Evolutionary conservation across 2,113 vertebrate genomes (phyloP), one percentile per base, ranked within the genome.

Genomic region (Phylloscopus whistleri): DNA sequence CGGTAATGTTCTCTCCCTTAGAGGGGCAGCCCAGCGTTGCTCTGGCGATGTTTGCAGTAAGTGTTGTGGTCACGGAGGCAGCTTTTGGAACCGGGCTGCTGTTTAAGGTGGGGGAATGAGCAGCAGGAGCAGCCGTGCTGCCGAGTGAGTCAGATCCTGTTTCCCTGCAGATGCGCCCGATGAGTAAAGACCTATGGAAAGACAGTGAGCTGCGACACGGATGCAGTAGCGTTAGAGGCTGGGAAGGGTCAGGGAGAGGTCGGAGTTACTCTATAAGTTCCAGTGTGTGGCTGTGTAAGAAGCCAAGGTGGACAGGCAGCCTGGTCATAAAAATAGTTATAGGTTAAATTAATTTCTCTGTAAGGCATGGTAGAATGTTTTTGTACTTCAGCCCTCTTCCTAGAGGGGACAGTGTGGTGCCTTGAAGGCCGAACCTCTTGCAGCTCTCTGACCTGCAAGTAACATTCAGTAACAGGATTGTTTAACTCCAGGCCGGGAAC

Each of bases 351-450:
- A 66, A 69, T 74, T 82, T 86, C 18, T 86, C 48, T 41, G 48
- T 26, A 37, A 88, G 37, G 68, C 31, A 91, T 4, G 46, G 44
- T 75, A 46, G 44, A 70, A 77, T 96, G 89, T 96, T 97, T 97
- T 96, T 96, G 95, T 94, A 97, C 73, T 97, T 96, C 89, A 58
- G 7, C 11, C 26, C 58, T 64, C 69, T 64, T 93, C 94, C 97
- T 90, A 93, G 75, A 94, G 97, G 92, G 97, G 94, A 91, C 96
- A 93, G 92, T 96, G 76, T 97, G 76, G 94, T 82, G 58, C 94
- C 88, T 94, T 13, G 49, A 67, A 95, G 84, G 26, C 58, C 35
- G 35, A 91, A 70, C 13, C 49, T 83, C 63, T n/a, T 23, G 10
- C n/a, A 28, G 23, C 49, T 93, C 39, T 37, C 84, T 79, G 62